Evolutionary conservation across 2,113 vertebrate species (phyloP).

Genomic region (Xiphias gladius): DNA sequence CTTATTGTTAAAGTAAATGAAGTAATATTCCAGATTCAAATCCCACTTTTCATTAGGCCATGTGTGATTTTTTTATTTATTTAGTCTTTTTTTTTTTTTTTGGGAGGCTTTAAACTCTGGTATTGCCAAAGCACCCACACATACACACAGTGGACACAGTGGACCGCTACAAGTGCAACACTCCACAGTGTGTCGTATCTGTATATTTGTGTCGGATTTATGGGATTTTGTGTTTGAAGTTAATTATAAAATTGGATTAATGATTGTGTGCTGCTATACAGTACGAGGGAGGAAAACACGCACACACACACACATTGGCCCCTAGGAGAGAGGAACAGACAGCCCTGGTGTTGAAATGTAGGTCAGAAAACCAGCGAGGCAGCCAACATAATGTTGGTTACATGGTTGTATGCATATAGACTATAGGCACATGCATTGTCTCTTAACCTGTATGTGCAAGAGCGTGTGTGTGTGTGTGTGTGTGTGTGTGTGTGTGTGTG

Average conservation of each 20-base stretch:
- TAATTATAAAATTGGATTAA: conserved; percentile 73
- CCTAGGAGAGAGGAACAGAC: conserved; percentile 60
- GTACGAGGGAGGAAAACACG: conserved; percentile 27
- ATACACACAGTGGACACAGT: conserved; percentile 7
- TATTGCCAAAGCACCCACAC: not conserved
- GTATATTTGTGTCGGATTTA: conserved; percentile 58
- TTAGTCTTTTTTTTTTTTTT: too few species aligned
- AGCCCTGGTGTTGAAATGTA: conserved; percentile 71
- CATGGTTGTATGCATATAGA: conserved; percentile 33
- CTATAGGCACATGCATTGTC: conserved; percentile 40
- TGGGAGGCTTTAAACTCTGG: not conserved
- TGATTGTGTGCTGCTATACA: conserved; percentile 45
- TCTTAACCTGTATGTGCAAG: conserved; percentile 35
- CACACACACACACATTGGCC: conserved; percentile 36
- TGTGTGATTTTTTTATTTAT: conserved; percentile 17
- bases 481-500: too few species aligned
- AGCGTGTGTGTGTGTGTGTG: conserved; percentile 1
- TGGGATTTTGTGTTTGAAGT: conserved; percentile 45
- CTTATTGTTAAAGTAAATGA: conserved; percentile 28
- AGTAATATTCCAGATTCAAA: conserved; percentile 38
- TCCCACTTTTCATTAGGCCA: conserved; percentile 51
- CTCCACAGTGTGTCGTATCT: conserved; percentile 4
- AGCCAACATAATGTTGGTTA: conserved; percentile 48
- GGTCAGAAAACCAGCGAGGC: conserved; percentile 71
- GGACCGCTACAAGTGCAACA: not conserved